Base-by-base conservation (phyloP, 2,888 invertebrate genomes). In the Caenorhabditis parvicauda region DNA sequence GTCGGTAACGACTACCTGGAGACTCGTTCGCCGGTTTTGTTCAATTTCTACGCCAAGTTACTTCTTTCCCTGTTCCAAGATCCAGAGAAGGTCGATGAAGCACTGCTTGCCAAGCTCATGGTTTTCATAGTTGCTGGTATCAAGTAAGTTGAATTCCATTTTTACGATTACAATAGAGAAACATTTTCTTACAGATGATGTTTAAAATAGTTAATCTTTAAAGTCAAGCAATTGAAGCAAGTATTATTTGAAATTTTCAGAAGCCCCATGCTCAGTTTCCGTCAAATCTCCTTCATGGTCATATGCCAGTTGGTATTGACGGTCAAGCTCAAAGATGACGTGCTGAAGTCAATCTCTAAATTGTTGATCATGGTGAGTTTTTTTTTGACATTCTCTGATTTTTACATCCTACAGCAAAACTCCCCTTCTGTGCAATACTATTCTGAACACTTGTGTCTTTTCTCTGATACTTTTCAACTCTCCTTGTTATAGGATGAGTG, bases 21-120 rank as follows among this genome's bases (percentile, higher is more conserved):
- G 25, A 22, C 51, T 1, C 69, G 67, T 21, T 54, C 90, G 9
- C 88, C 87, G 50, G 87, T 89, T 0, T 85, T 90, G 1, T 88
- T 89, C 77, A 89, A 89, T 7, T 92, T 92, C 82, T 91, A 89
- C 80, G 88, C 89, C 48, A 87, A 89, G 14, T 87, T 88, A 0
- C 84, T 89, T 0, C 86, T 89, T 32, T 90, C 90, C 3, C 87
- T 87, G 29, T 84, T 90, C 12, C 87, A 89, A 58, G 83, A 85
- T 35, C 82, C 84, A 0, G 79, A 84, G 39, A 64, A 64, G 80
- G 82, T 52, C 77, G 88, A 6, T 83, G 86, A 47, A 88, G 89
- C 80, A 81, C 87, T 90, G 52, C 82, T 92, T 17, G 66, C 77
- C 7, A 70, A 76, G 48, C 35, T 76, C 32, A 67, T 79, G 43